A percentile compares a stretch with the other conserved stretches of the same genome.
Conservation (phyloP, 2,888 invertebrate species). For the Caenorhabditis uteleia region DNA sequence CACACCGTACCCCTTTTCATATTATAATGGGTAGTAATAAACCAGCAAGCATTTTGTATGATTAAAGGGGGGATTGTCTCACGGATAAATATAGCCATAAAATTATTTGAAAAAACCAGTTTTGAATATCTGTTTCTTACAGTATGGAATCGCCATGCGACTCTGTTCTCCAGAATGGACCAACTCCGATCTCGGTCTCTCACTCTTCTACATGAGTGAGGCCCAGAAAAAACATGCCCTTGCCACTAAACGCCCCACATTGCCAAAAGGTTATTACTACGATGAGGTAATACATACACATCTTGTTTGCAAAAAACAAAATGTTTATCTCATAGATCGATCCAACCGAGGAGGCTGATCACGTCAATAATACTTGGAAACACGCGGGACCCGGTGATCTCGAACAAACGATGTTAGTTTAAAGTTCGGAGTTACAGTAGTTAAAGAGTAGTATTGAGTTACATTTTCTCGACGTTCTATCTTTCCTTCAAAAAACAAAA, state of each 20-base stretch:
- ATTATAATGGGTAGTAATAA: too few species aligned
- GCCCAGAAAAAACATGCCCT: conserved; percentile 28
- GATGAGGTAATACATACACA: conserved; percentile 31
- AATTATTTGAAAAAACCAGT: too few species aligned
- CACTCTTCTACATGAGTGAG: conserved; percentile 51
- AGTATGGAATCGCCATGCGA: conserved; percentile 37
- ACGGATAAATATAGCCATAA: too few species aligned
- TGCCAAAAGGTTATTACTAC: conserved; percentile 41
- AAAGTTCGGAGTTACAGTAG: too few species aligned
- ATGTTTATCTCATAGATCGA: conserved; percentile 30
- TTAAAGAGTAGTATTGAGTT: too few species aligned
- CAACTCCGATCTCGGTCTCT: conserved; percentile 36
- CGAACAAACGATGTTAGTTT: conserved; percentile 47
- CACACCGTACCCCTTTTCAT: too few species aligned
- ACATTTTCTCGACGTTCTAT: too few species aligned
- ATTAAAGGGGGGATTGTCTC: too few species aligned
- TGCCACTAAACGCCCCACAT: conserved; percentile 14
- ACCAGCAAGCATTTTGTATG: too few species aligned
- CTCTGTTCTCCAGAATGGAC: conserved; percentile 16
- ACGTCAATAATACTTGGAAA: conserved; percentile 47
- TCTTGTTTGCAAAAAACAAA: too few species aligned
- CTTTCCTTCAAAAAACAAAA: too few species aligned
- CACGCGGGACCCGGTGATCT: conserved; percentile 49
- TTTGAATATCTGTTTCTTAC: conserved; percentile 6
- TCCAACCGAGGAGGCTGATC: conserved; percentile 42